Conservation (phyloP, 2,113 vertebrate species). For the Camelus bactrianus region DNA sequence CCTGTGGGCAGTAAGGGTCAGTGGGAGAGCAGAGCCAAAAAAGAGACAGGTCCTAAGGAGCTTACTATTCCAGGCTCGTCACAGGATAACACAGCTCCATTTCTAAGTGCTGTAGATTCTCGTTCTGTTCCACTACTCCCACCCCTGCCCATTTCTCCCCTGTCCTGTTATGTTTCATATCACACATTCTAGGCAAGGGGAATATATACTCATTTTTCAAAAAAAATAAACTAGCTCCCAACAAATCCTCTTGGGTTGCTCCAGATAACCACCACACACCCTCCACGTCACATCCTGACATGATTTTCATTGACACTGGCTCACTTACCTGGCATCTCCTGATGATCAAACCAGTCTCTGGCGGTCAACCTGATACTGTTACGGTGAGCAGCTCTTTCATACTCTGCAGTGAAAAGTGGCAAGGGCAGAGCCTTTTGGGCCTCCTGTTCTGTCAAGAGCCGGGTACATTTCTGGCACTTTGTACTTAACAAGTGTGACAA, state of each 20-base stretch:
- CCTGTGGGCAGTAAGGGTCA: neutral
- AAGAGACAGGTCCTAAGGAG: neutral
- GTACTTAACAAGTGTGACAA: constrained; percentile 46
- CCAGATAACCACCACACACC: neutral
- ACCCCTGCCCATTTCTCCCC: neutral
- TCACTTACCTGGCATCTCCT: neutral
- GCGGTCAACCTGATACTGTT: neutral
- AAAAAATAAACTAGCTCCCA: neutral
- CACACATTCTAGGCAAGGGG: neutral
- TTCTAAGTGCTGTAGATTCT: too few relatives aligned
- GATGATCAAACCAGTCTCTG: neutral
- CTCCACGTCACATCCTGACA: neutral
- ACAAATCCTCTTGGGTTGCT: neutral
- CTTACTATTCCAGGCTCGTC: neutral
- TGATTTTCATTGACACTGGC: neutral
- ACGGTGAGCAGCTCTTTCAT: constrained; percentile 4
- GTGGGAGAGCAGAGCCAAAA: neutral
- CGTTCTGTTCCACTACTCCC: neutral
- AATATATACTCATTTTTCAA: neutral
- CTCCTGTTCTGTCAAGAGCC: constrained; percentile 11
- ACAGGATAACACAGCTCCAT: neutral
- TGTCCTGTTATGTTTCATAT: neutral
- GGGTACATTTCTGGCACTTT: constrained; percentile 52
- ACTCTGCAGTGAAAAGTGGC: constrained; percentile 35
- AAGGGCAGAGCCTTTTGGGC: constrained; percentile 26